Evolutionary conservation across 1,140 invertebrate genomes (phyloP).

Genomic region (Teleogryllus occipitalis): DNA sequence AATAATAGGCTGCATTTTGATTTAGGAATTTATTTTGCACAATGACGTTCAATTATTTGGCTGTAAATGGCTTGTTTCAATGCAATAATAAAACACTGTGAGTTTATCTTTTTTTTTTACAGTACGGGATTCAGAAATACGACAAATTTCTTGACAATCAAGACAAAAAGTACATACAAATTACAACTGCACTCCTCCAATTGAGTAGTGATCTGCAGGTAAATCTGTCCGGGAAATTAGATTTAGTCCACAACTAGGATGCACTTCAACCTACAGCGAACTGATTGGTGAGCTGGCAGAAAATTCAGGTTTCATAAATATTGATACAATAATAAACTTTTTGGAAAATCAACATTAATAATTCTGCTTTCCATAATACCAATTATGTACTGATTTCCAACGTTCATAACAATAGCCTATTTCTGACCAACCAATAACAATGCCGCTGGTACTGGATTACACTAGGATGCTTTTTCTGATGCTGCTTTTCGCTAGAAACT

Average conservation of each 20-base stretch:
- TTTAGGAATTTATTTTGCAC: slow-evolving; percentile 16
- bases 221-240: background rate
- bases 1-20: slow-evolving; percentile 13
- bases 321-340: slow-evolving; percentile 6
- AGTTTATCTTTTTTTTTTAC: slow-evolving; percentile 12
- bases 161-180: slow-evolving; percentile 19
- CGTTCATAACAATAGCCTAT: slow-evolving; percentile 4
- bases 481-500: slow-evolving; percentile 9
- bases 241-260: slow-evolving; percentile 4
- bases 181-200: slow-evolving; percentile 19
- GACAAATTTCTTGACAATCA: slow-evolving; percentile 20
- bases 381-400: slow-evolving; percentile 5
- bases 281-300: background rate
- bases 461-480: slow-evolving; percentile 2
- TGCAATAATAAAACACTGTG: slow-evolving; percentile 15
- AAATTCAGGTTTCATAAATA: background rate
- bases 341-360: slow-evolving; percentile 6
- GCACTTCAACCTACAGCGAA: background rate
- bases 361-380: slow-evolving; percentile 1
- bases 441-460: slow-evolving; percentile 3
- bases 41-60: slow-evolving; percentile 13
- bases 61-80: slow-evolving; percentile 13
- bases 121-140: slow-evolving; percentile 16
- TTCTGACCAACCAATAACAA: slow-evolving; percentile 4
- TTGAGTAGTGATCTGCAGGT: slow-evolving; percentile 1